A percentile compares a stretch with the other conserved stretches of the same genome.
Evolutionary conservation across 2,888 invertebrate genomes (phyloP).

Genomic region (Liposcelis brunnea): DNA sequence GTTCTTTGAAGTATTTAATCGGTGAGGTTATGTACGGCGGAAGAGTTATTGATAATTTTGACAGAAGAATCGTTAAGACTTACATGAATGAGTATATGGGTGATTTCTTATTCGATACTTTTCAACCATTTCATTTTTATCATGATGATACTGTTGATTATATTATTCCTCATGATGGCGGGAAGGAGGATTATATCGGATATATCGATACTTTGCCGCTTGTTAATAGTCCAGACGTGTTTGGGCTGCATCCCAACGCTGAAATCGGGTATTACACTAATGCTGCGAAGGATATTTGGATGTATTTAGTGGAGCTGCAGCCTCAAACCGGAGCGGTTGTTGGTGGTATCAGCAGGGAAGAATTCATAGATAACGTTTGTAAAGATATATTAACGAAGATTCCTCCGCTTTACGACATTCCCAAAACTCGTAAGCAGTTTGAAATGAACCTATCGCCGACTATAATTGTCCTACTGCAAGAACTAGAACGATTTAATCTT

Average conservation of each 20-base stretch:
- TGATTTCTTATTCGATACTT: conserved; percentile 79
- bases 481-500: conserved; percentile 73
- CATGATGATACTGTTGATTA: conserved; percentile 57
- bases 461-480: conserved; percentile 72
- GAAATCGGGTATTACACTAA: conserved; percentile 88
- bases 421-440: conserved; percentile 60
- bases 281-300: conserved; percentile 75
- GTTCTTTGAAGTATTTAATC: conserved; percentile 76
- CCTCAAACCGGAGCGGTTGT: conserved; percentile 58
- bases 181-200: conserved; percentile 56
- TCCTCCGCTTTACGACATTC: conserved; percentile 60
- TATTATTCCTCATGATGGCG: conserved; percentile 49
- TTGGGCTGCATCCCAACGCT: conserved; percentile 87
- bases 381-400: conserved; percentile 59
- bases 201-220: conserved; percentile 67
- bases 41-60: conserved; percentile 79
- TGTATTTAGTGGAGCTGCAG: conserved; percentile 68
- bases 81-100: conserved; percentile 94
- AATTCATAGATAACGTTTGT: conserved; percentile 65
- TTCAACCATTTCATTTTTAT: conserved; percentile 84
- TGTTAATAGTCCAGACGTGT: conserved; percentile 75
- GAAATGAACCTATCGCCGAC: conserved; percentile 68
- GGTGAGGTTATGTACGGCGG: conserved; percentile 96
- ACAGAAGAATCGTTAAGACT: conserved; percentile 65
- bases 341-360: conserved; percentile 64